Evolutionary conservation across 2,888 invertebrate species (phyloP), one percentile per base, ranked within the genome.

Genomic region (Rhodophaea formosa): DNA sequence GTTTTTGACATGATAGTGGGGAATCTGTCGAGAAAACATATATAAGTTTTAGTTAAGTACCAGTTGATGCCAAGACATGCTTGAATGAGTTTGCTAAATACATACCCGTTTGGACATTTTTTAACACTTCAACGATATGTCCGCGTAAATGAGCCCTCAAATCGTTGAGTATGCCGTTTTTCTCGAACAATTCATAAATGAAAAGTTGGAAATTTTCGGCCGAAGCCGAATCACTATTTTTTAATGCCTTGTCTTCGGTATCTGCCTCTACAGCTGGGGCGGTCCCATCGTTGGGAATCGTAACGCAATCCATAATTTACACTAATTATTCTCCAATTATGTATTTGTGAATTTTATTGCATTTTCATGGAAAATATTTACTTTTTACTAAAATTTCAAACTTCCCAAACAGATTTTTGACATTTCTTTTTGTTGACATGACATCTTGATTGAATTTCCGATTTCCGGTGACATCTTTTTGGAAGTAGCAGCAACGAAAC

Each of bases 101-200:
- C 69, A 55, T 62, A 91, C 85, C 80, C 64, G 79, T 78, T 70
- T 86, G 80, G 23, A 93, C 91, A 62, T 86, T 89, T 77, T 88
- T 92, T 53, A 94, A 70, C 6, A 92, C 86, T 61, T 87, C 84
- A 12, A 94, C 88, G 80, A 94, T 93, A 70, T 93, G 93, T 51
- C 90, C 86, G 47, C 94, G 88, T 71, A 94, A 82, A 71, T 93
- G 92, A 2, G 93, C 90, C 60, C 93, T 82, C 54, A 94, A 75
- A 63, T 94, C 93, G 39, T 91, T 88, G 39, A 94, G 73, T 55
- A 94, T 79, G 14, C 94, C 94, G 76, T 92, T 93, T 74, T 93
- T 92, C 74, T 93, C 92, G 72, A 94, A 93, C 81, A 93, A 91
- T 60, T 89, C 84, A 58, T 86, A 92, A 51, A 94, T 83, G 74